Evolutionary conservation across 1,140 invertebrate genomes (phyloP).

Genomic region (Metaphire vulgaris): DNA sequence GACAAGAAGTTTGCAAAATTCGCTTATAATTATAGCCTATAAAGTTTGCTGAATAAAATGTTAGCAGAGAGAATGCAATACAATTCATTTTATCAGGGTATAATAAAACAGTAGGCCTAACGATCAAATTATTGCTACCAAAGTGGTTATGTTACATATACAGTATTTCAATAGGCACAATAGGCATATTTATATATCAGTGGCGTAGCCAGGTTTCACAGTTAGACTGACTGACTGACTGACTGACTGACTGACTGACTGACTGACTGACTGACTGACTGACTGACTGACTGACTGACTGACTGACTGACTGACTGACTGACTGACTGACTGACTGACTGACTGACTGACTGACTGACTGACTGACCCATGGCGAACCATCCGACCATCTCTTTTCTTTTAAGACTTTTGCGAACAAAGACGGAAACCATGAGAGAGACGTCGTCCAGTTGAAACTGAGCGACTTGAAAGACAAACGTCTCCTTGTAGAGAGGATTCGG

Average conservation of each 20-base stretch:
- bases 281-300: conserved; percentile 21
- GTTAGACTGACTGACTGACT: conserved; percentile 10
- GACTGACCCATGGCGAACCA: conserved; percentile 75
- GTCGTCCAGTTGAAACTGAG: conserved; percentile 87
- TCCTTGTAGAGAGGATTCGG: conserved; percentile 93
- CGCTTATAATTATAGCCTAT: too few species aligned
- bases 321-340: conserved; percentile 21
- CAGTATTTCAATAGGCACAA: too few species aligned
- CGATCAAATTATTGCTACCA: too few species aligned
- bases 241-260: conserved; percentile 18
- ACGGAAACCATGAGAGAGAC: conserved; percentile 89
- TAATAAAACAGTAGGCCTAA: too few species aligned
- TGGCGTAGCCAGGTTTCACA: too few species aligned
- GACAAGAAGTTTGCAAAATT: too few species aligned
- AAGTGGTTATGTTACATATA: too few species aligned
- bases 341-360: conserved; percentile 21
- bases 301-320: conserved; percentile 21
- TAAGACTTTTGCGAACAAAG: conserved; percentile 83
- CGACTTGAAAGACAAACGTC: conserved; percentile 92
- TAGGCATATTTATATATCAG: too few species aligned
- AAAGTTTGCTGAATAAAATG: too few species aligned
- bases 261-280: conserved; percentile 21
- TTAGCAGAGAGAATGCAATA: too few species aligned
- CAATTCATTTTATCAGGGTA: too few species aligned
- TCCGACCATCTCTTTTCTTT: conserved; percentile 90